phyloP scores from a whole-genome alignment of 2,888 invertebrate genomes.

The Vesta saturnalis region DNA sequence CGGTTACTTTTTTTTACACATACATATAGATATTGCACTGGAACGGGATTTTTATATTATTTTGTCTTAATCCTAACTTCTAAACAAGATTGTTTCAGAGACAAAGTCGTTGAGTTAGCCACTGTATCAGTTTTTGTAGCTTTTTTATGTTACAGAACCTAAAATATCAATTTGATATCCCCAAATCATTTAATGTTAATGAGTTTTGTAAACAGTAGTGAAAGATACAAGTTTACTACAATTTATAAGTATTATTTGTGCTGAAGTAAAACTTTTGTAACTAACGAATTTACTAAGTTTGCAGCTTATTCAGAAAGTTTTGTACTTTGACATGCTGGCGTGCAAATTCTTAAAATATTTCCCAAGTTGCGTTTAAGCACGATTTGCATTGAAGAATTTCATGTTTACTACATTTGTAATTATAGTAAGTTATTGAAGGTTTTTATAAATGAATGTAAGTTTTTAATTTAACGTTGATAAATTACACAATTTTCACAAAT shows the following conservation, averaged over 20 bases:
- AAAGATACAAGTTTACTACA: not conserved
- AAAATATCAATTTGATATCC: too few relatives aligned
- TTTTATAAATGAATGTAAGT: slow-evolving; percentile 8
- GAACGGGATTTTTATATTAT: too few relatives aligned
- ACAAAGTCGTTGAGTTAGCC: too few relatives aligned
- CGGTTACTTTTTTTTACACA: too few relatives aligned
- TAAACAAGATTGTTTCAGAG: too few relatives aligned
- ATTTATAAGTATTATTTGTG: not conserved
- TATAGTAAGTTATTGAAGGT: slow-evolving; percentile 1
- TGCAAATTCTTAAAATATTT: not conserved
- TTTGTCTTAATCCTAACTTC: too few relatives aligned
- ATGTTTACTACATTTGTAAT: not conserved
- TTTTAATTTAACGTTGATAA: slow-evolving; percentile 37
- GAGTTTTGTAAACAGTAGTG: not conserved
- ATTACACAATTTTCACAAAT: slow-evolving; percentile 31
- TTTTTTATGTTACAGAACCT: too few relatives aligned
- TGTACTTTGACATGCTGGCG: not conserved
- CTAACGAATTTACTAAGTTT: not conserved
- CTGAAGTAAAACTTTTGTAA: not conserved
- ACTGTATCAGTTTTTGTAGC: too few relatives aligned
- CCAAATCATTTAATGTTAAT: too few relatives aligned
- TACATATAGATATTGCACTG: too few relatives aligned
- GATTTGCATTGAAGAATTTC: not conserved
- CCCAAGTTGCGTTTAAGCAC: not conserved
- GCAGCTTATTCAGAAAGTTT: not conserved